These are phyloP conservation scores for Brotogeris chrysoptera DNA, from an alignment of 2,797 vertebrate species.

Conservation along the genomic window DNA sequence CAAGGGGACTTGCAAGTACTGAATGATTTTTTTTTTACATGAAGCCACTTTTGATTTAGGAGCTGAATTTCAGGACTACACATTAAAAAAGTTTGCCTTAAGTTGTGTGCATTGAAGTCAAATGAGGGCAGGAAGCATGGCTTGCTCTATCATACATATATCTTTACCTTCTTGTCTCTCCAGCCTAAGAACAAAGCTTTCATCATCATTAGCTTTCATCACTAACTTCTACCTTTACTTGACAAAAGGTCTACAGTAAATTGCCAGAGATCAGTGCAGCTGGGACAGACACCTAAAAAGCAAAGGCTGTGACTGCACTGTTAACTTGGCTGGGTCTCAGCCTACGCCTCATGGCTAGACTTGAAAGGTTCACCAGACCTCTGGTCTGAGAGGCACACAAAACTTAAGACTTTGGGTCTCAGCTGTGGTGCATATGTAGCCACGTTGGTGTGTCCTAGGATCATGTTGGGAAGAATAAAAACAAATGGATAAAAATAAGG, in stretches of 20 bases:
- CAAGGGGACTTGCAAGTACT: background rate
- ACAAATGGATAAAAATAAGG: background rate
- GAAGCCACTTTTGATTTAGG: background rate
- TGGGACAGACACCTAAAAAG: background rate
- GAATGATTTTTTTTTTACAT: background rate
- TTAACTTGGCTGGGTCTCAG: background rate
- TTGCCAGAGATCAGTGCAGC: background rate
- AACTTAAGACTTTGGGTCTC: background rate
- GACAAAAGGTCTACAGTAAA: background rate
- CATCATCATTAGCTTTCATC: background rate
- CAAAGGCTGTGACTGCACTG: background rate
- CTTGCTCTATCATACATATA: background rate
- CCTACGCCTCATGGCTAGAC: rapidly evolving
- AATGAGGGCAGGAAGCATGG: background rate
- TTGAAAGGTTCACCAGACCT: background rate
- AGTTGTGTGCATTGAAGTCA: background rate
- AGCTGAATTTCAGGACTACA: background rate
- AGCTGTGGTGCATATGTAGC: background rate
- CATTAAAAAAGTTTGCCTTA: background rate
- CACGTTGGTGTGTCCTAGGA: background rate
- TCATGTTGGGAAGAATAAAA: background rate
- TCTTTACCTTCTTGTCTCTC: background rate
- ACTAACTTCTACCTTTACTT: background rate
- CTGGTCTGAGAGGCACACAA: background rate
- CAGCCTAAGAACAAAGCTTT: background rate